Evolutionary conservation across 2,797 vertebrate species (phyloP), one percentile per base, ranked within the genome.

Genomic region (Spea hammondii): DNA sequence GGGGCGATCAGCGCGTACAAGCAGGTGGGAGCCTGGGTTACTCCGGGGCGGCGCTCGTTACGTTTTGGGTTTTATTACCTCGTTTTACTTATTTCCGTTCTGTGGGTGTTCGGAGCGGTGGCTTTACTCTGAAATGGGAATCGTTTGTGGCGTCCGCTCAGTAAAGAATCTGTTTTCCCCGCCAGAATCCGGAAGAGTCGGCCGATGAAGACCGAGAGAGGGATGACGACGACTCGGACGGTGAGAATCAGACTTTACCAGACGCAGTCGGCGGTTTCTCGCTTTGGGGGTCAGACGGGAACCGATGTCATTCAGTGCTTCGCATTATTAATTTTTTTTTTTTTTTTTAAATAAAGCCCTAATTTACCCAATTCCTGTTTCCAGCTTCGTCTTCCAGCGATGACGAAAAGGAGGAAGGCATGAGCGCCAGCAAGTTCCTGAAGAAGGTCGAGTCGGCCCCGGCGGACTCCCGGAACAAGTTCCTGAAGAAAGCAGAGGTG

Each of bases 131-230:
- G 32, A 32, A 32, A 32, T 32, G 32, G 32, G 32, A 32, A 32
- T 32, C 32, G 3, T 32, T 32, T 32, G 32, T 32, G 32, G 32
- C 32, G 32, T 32, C 32, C 32, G 32, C 32, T 32, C 32, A 32
- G 32, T 32, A 32, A 32, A 32, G 32, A 3, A 1, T 32, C 49
- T 10, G 10, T 48, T 82, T 8, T 72, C 4, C 70, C 13, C 53
- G 14, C 66, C 79, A 97, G 96, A 96, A 97, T 79, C 95, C 96
- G 2, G 94, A 94, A 50, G 93, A 95, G 84, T 97, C 95, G 68
- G 95, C 94, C 0, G 95, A 96, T 78, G 95, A 96, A 85, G 95
- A 97, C 65, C 95, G 96, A 62, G 95, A 96, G 85, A 95, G 93
- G 82, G 95, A 95, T 54, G 92, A 95, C 48, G 92, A 89, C 0